Percentiles rank a stretch among this genome's conserved stretches.
Evolutionary conservation across 2,797 vertebrate species (phyloP).

Genomic region (Xenops minutus): DNA sequence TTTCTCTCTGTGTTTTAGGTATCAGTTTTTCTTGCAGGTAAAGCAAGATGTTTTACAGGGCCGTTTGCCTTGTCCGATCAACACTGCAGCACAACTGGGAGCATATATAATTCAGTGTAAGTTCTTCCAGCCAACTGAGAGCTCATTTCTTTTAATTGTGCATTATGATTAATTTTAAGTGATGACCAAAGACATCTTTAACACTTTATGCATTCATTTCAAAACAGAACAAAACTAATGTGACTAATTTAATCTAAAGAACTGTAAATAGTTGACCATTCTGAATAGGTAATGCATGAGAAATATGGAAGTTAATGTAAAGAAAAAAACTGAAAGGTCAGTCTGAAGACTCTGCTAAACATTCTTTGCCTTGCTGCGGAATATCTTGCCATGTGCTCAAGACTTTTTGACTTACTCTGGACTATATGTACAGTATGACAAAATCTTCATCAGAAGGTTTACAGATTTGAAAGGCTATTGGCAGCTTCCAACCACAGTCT

Average conservation of each 20-base stretch:
- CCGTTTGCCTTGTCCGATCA: constrained; percentile 80
- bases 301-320: neutral
- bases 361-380: neutral
- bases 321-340: neutral
- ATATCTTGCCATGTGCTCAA: neutral
- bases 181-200: neutral
- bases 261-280: neutral
- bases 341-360: neutral
- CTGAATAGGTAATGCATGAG: neutral
- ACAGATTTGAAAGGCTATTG: neutral
- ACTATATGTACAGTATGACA: neutral
- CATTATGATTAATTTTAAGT: neutral
- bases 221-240: neutral
- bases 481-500: neutral
- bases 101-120: constrained; percentile 85
- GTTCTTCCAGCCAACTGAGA: constrained; percentile 21
- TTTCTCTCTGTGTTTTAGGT: constrained; percentile 75
- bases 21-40: constrained; percentile 89
- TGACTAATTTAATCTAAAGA: neutral
- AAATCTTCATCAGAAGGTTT: neutral
- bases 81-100: constrained; percentile 80
- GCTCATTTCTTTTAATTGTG: neutral
- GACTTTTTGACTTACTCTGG: neutral
- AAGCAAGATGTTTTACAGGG: constrained; percentile 90
- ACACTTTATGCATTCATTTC: neutral